These are phyloP conservation scores for Cheilosia impressa DNA, from an alignment of 2,888 invertebrate species.

Conservation along the genomic window DNA sequence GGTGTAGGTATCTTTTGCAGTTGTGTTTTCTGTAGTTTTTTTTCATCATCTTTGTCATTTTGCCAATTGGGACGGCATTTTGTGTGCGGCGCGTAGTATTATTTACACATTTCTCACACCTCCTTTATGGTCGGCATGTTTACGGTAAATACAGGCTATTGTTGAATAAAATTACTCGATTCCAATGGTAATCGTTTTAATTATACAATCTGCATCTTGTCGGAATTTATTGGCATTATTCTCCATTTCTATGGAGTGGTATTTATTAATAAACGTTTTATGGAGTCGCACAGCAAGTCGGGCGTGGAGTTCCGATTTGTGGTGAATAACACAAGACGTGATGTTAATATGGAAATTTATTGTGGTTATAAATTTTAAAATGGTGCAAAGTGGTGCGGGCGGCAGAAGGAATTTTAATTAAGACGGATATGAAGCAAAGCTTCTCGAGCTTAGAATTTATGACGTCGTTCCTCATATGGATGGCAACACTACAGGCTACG, in stretches of 20 bases:
- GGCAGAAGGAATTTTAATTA: not conserved
- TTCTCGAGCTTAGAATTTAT: not conserved
- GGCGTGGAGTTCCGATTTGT: slow-evolving; percentile 40
- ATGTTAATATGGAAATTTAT: slow-evolving; percentile 17
- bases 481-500: not conserved
- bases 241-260: slow-evolving; percentile 10
- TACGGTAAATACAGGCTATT: slow-evolving; percentile 62
- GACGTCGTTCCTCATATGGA: not conserved
- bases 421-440: not conserved
- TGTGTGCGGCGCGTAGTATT: slow-evolving; percentile 15
- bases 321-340: not conserved
- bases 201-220: slow-evolving; percentile 46
- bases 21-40: slow-evolving; percentile 5
- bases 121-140: slow-evolving; percentile 59
- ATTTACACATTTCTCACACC: slow-evolving; percentile 61
- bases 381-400: not conserved
- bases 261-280: slow-evolving; percentile 36
- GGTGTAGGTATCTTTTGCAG: no score
- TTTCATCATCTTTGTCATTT: slow-evolving; percentile 40
- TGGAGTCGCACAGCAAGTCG: slow-evolving; percentile 16
- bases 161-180: slow-evolving; percentile 52
- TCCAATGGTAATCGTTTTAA: slow-evolving; percentile 66
- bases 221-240: slow-evolving; percentile 26
- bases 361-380: not conserved
- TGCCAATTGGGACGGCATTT: not conserved